phyloP scores from a whole-genome alignment of 2,113 vertebrate genomes.

The Notiomystis cincta region DNA sequence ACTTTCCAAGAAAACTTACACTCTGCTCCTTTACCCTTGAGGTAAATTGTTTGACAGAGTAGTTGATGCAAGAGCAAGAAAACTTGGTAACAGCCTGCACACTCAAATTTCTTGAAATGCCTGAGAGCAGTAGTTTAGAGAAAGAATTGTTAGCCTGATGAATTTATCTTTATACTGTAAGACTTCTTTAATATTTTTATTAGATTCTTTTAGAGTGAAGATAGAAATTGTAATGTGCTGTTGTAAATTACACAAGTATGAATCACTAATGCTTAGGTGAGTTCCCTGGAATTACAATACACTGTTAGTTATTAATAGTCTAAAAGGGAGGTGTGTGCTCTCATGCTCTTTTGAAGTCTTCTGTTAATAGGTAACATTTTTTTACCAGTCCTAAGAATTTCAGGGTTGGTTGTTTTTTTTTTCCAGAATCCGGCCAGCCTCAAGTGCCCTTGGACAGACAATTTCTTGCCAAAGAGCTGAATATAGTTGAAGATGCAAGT shows the following conservation, averaged over 20 bases:
- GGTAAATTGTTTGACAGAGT: neutral
- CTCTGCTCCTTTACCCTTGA: neutral
- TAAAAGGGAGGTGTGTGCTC: neutral
- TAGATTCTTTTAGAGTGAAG: neutral
- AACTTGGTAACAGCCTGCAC: neutral
- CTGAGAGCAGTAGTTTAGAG: neutral
- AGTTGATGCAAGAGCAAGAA: neutral
- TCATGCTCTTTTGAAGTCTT: neutral
- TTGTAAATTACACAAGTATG: neutral
- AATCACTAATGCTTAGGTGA: neutral
- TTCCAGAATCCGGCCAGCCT: slow-evolving; percentile 89
- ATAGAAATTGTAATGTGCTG: neutral
- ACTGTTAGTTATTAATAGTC: neutral
- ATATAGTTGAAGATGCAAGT: slow-evolving; percentile 82
- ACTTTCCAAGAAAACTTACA: neutral
- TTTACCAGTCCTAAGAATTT: neutral
- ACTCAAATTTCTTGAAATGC: neutral
- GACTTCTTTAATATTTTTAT: neutral
- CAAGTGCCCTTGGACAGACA: slow-evolving; percentile 85
- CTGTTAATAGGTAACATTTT: neutral
- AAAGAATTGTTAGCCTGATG: neutral
- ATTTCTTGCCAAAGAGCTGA: slow-evolving; percentile 88
- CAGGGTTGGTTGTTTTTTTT: neutral
- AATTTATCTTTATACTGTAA: neutral
- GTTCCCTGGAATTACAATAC: neutral